Evolutionary conservation across 1,140 invertebrate species (phyloP).

Genomic region (Cardiocondyla obscurior): DNA sequence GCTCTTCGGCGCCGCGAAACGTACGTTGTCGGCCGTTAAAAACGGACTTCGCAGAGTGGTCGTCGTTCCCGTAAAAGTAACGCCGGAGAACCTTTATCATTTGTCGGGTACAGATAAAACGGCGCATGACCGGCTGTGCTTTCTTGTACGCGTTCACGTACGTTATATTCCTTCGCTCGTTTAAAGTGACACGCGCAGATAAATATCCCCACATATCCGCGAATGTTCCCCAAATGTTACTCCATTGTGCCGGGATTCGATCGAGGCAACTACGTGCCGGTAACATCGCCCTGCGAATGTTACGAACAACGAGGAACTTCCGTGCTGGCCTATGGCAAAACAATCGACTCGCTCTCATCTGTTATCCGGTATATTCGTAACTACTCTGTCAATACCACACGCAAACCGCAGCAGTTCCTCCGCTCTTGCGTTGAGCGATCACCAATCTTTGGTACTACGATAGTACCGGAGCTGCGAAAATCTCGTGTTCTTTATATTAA

Average conservation of each 20-base stretch:
- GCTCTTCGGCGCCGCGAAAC: constrained; percentile 18
- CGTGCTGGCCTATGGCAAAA: constrained; percentile 8
- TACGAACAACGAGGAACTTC: constrained; percentile 42
- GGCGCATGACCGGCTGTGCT: not conserved
- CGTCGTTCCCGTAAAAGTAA: constrained; percentile 31
- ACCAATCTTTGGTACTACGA: constrained; percentile 20
- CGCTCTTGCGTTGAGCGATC: constrained; percentile 41
- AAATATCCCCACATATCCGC: constrained; percentile 34
- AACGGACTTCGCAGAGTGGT: constrained; percentile 2
- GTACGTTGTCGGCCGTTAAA: constrained; percentile 35
- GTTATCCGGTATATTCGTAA: constrained; percentile 57
- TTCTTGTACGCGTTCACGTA: constrained; percentile 5
- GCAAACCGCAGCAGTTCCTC: constrained; percentile 60
- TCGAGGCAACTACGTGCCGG: constrained; percentile 1
- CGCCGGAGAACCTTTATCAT: constrained; percentile 29
- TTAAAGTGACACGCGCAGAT: constrained; percentile 52
- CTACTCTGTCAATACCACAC: constrained; percentile 64
- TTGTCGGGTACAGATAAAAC: constrained; percentile 41
- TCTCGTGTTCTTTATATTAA: not conserved
- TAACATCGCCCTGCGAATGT: constrained; percentile 9
- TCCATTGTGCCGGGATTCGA: constrained; percentile 36
- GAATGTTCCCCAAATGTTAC: constrained; percentile 38
- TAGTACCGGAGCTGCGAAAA: too few species aligned
- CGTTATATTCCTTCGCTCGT: constrained; percentile 23
- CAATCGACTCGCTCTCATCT: constrained; percentile 54